Base-by-base conservation (phyloP, 1,140 invertebrate species). In the Frieseomelitta varia region DNA sequence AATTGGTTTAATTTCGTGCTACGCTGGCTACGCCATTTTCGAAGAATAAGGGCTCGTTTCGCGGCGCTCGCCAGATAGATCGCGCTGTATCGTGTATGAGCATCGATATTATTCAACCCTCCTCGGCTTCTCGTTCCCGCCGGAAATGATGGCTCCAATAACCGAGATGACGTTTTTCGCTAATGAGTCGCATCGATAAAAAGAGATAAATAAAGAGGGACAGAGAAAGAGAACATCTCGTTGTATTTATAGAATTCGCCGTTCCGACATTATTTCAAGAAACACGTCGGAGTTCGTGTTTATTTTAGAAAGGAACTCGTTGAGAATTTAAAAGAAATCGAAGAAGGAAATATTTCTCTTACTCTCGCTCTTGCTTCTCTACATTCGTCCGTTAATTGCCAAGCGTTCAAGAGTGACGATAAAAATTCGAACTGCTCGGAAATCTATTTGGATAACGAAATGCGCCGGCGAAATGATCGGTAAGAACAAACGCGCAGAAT, bases 1-100 rank as follows among this genome's bases (percentile, higher is more conserved):
- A 90, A 90, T 90, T 87, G 86, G 73, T 90, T 87, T 90, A 90
- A 90, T 90, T 75, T 87, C 80, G 74, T 68, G 86, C 53, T 69
- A 71, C 75, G 53, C 12, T 63, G 81, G 24, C 53, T 30, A 15
- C 47, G 47, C 73, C 65, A 21, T 61, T 76, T 85, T 69, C 39
- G 12, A 72, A 65, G 77, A 85, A 79, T 72, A 79, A 80, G 55
- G 27, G 12, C 51, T 53, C 63, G 55, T 65, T 47, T 47, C n/a
- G 11, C 30, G 11, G 12, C 27, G 2, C 1, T 11, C 17, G n/a
- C 11, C 2, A 17, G 19, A 63, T 14, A 51, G 55, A 76, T 76
- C 11, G 56, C 6, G 12, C 24, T 14, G 24, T 30, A 19, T 17
- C 17, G 10, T 14, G 19, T 19, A 17, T 14, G 51, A 72, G 17